A percentile compares a stretch with the other conserved stretches of the same genome.
Conservation (phyloP, 2,888 invertebrate species). For the Drosophila birchii region DNA sequence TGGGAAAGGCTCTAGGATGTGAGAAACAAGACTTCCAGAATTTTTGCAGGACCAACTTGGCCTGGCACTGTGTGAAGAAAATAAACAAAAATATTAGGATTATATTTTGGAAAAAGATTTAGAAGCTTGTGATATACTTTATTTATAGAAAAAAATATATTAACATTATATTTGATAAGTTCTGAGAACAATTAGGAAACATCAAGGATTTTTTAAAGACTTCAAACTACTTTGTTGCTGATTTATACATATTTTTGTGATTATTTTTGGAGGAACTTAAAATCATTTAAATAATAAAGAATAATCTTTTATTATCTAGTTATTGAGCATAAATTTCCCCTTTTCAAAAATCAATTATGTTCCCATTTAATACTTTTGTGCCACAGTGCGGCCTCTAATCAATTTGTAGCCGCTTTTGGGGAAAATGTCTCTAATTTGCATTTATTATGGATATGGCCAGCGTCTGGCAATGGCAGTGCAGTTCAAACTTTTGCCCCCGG, state of each 20-base stretch:
- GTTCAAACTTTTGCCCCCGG: constrained; percentile 68
- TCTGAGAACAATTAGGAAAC: too few species aligned
- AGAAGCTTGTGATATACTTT: not conserved
- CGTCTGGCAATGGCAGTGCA: constrained; percentile 78
- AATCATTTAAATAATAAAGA: not conserved
- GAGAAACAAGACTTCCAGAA: constrained; percentile 51
- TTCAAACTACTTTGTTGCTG: too few species aligned
- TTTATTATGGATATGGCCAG: constrained; percentile 76
- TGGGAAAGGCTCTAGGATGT: constrained; percentile 27
- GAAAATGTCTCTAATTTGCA: constrained; percentile 79
- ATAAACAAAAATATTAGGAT: not conserved
- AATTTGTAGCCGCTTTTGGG: constrained; percentile 77
- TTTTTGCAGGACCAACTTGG: constrained; percentile 68
- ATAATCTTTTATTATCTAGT: too few species aligned
- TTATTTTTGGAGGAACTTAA: not conserved
- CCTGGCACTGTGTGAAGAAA: constrained; percentile 50
- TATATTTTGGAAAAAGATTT: not conserved
- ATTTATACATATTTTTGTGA: too few species aligned
- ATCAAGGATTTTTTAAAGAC: too few species aligned
- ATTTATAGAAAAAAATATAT: not conserved
- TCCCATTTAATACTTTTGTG: not conserved
- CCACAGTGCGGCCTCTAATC: constrained; percentile 76
- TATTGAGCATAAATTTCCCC: too few species aligned
- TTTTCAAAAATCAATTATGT: not conserved
- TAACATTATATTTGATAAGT: not conserved